Conservation (phyloP, 2,888 invertebrate genomes). For the Alcis repandata region DNA sequence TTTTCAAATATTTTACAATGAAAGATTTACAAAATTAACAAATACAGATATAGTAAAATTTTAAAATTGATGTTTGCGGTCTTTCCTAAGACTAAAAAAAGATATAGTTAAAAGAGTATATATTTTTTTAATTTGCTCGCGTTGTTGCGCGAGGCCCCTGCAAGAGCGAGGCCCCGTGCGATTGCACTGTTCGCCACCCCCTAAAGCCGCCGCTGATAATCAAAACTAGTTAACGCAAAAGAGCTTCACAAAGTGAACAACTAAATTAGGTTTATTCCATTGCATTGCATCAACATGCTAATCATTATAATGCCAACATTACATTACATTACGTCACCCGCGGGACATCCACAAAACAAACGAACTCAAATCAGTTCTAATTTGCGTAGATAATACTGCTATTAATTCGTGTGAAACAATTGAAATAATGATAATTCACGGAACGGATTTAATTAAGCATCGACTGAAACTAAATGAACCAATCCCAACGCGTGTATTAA, state of each 20-base stretch:
- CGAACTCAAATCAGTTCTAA: conserved; percentile 42
- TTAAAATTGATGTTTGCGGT: too few relatives aligned
- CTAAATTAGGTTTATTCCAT: not conserved
- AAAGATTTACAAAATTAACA: too few relatives aligned
- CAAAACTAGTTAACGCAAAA: not conserved
- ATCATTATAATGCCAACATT: conserved; percentile 15
- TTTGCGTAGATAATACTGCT: conserved; percentile 49
- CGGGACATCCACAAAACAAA: conserved; percentile 56
- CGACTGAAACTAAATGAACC: conserved; percentile 59
- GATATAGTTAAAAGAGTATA: too few relatives aligned
- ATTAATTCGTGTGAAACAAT: conserved; percentile 45
- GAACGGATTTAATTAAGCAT: conserved; percentile 58
- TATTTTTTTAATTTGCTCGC: too few relatives aligned
- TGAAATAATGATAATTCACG: conserved; percentile 43
- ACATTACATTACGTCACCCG: conserved; percentile 35
- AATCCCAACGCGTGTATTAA: conserved; percentile 52
- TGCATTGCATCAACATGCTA: conserved; percentile 1
- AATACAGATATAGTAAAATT: too few relatives aligned
- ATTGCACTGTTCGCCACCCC: too few relatives aligned
- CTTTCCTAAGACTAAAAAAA: too few relatives aligned
- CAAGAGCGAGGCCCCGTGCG: too few relatives aligned
- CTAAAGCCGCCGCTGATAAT: too few relatives aligned
- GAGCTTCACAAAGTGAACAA: not conserved
- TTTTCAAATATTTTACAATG: too few relatives aligned
- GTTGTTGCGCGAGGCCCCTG: too few relatives aligned